Percentiles rank a stretch among this genome's conserved stretches.
phyloP scores from a whole-genome alignment of 2,113 vertebrate genomes.

The Arizona elegans region DNA sequence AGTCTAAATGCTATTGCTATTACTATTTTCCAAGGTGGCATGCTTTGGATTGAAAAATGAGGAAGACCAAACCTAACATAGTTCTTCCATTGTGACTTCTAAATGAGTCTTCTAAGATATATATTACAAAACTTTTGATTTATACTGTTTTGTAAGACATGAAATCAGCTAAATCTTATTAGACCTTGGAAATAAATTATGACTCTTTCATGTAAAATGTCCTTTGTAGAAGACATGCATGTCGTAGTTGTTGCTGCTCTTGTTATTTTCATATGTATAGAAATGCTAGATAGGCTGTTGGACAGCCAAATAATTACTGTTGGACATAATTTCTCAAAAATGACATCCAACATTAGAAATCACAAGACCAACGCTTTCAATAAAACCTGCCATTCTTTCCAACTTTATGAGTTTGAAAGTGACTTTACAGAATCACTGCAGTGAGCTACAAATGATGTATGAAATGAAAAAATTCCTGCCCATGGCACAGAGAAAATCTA shows the following conservation, averaged over 20 bases:
- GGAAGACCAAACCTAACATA: neutral
- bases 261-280: neutral
- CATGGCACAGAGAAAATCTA: constrained; percentile 39
- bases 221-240: neutral
- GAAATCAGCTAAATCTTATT: neutral
- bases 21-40: neutral
- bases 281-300: neutral
- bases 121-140: neutral
- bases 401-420: constrained; percentile 36
- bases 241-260: neutral
- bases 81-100: neutral
- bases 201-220: neutral
- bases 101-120: neutral
- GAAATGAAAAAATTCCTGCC: constrained; percentile 52
- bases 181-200: neutral
- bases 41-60: neutral
- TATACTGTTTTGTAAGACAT: neutral
- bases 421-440: constrained; percentile 43
- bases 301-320: neutral
- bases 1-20: no score
- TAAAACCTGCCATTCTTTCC: neutral
- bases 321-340: neutral
- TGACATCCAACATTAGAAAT: constrained; percentile 4
- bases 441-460: constrained; percentile 58
- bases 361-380: neutral